phyloP scores from a whole-genome alignment of 2,113 vertebrate species.

The Corydoras maculifer region DNA sequence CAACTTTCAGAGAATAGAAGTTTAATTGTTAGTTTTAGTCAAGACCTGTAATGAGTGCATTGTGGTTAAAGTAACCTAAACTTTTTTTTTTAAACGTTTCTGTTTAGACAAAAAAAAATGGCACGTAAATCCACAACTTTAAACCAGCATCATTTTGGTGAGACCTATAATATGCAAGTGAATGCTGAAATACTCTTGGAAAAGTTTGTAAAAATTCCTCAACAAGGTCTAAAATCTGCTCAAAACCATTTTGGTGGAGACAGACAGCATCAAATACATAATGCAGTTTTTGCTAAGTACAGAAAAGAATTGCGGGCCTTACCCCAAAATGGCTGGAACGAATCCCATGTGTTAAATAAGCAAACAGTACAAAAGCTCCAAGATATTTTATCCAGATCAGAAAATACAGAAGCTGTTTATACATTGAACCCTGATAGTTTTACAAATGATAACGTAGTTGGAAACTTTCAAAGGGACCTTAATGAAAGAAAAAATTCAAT shows the following conservation, averaged over 20 bases:
- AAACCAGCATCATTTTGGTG: neutral
- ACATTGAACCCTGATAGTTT: neutral
- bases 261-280: neutral
- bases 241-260: constrained; percentile 3
- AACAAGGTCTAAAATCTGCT: constrained; percentile 9
- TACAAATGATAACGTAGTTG: neutral
- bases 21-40: neutral
- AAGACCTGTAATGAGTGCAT: neutral
- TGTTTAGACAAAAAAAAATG: neutral
- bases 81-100: neutral
- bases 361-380: constrained; percentile 7
- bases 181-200: constrained; percentile 2
- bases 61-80: no score
- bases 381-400: constrained; percentile 15
- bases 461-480: constrained; percentile 3
- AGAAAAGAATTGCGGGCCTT: constrained; percentile 10
- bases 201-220: neutral
- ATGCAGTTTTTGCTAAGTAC: constrained; percentile 1
- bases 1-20: neutral
- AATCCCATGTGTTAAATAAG: constrained; percentile 8
- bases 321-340: neutral
- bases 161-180: neutral
- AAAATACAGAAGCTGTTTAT: constrained; percentile 9
- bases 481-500: neutral
- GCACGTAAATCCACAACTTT: neutral